Evolutionary conservation across 2,797 vertebrate species (phyloP), one percentile per base, ranked within the genome.

Genomic region (Enteromius unitaeniatus): DNA sequence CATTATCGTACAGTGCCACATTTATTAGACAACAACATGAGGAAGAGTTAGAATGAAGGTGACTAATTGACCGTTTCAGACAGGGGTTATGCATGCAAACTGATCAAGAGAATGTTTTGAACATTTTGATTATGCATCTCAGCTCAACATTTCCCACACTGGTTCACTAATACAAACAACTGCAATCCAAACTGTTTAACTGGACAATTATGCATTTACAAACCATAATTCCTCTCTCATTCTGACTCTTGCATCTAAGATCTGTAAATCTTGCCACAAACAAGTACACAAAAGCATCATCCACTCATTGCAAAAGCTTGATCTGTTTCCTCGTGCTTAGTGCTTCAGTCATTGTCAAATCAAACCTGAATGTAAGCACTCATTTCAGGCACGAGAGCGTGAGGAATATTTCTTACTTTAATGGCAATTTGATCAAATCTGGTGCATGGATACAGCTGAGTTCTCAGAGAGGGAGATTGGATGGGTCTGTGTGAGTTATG

Each of bases 381-480:
- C 64, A 70, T 78, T 60, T 78, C 74, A 84, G 51, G 70, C 67
- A 31, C 40, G 77, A 79, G 31, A 78, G 76, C 77, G 15, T 47
- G 45, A 37, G 55, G 13, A 74, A 74, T 64, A 64, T 64, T 68
- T 74, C 40, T 83, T 21, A 73, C 37, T 73, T 78, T 73, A 82
- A 55, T 67, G 55, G 8, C 67, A 75, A 73, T 67, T 79, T 87
- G 76, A 85, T 85, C 70, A 76, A 73, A 73, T 82, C 86, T 65
- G 72, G 62, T 51, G 82, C 37, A 83, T 88, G 88, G 80, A 80
- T 65, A 79, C 70, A 77, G 68, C 68, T 82, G 86, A 87, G 84
- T 89, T 89, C 85, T 87, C 47, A 58, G 88, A 81, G 79, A 87
- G 79, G 78, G 31, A 85, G 86, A 90, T 87, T 87, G 85, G 81